A percentile compares a stretch with the other conserved stretches of the same genome.
Conservation (phyloP, 2,113 vertebrate genomes). For the Catharus fuscescens region DNA sequence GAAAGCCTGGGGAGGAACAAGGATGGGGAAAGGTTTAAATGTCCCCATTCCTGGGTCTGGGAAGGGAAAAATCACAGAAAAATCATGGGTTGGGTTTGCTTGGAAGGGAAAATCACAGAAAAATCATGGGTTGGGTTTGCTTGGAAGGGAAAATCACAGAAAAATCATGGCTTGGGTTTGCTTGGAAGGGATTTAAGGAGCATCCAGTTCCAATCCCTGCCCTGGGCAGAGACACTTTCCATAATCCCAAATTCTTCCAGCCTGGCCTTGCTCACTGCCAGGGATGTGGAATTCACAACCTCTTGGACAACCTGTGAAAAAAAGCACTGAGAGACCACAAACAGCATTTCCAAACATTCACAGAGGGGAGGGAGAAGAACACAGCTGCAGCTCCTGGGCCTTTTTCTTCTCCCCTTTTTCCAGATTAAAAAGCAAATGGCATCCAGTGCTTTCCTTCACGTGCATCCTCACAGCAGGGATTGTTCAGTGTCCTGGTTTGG, state of each 20-base stretch:
- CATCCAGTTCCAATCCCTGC: background rate
- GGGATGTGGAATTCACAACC: background rate
- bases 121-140: too few relatives aligned
- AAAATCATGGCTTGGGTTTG: background rate
- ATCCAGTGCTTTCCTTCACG: background rate
- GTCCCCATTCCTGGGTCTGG: too few relatives aligned
- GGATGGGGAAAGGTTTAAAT: too few relatives aligned
- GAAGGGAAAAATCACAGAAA: too few relatives aligned
- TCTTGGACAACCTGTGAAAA: fast-evolving
- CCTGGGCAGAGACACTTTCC: too few relatives aligned
- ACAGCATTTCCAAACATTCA: background rate
- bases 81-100: too few relatives aligned
- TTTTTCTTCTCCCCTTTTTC: background rate
- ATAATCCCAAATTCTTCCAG: too few relatives aligned
- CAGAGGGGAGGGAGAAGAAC: background rate
- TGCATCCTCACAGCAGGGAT: too few relatives aligned
- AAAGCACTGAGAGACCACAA: background rate
- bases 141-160: background rate
- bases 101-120: too few relatives aligned
- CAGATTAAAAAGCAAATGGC: background rate
- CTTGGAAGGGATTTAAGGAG: background rate
- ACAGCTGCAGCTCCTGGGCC: background rate
- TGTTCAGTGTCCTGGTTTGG: too few relatives aligned
- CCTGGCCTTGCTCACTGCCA: too few relatives aligned
- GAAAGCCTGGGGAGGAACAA: too few relatives aligned